phyloP scores from a whole-genome alignment of 1,140 invertebrate species.

The Lysiphlebus fabarum region DNA sequence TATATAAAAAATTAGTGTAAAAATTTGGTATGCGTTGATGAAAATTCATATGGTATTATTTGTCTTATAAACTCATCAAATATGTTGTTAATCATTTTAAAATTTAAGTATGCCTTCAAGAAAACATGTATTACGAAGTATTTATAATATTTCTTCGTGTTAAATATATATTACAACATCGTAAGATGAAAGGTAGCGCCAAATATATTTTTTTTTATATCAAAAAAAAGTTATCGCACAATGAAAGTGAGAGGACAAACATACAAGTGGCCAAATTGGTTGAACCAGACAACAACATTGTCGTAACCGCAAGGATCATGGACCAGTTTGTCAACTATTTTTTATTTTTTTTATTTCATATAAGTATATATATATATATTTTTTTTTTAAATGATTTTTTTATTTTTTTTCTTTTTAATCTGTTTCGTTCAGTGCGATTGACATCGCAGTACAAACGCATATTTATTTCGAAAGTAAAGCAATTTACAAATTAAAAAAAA shows the following conservation, averaged over 20 bases:
- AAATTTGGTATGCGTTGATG: too few species aligned
- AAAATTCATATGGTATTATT: too few species aligned
- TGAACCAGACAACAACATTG: slow-evolving; percentile 5
- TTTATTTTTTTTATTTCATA: too few species aligned
- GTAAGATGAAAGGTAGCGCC: slow-evolving; percentile 12
- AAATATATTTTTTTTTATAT: slow-evolving; percentile 28
- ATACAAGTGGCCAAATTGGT: slow-evolving; percentile 13
- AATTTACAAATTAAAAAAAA: too few species aligned
- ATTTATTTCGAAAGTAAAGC: too few species aligned
- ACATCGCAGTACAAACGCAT: too few species aligned
- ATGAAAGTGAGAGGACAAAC: slow-evolving; percentile 51
- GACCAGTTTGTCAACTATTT: slow-evolving; percentile 11
- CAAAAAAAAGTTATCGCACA: slow-evolving; percentile 45
- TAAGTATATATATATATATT: slow-evolving; percentile 4
- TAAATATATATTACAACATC: background rate
- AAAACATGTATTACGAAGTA: too few species aligned
- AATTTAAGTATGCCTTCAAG: too few species aligned
- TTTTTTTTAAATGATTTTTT: background rate
- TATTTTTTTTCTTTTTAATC: slow-evolving; percentile 1
- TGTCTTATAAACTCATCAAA: too few species aligned
- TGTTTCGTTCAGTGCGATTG: background rate
- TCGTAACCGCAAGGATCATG: slow-evolving; percentile 1
- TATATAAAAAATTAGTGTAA: too few species aligned
- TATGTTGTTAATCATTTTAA: too few species aligned
- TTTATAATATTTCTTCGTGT: too few species aligned